Evolutionary conservation across 2,888 invertebrate species (phyloP), one percentile per base, ranked within the genome.

Genomic region (Pomacea canaliculata): DNA sequence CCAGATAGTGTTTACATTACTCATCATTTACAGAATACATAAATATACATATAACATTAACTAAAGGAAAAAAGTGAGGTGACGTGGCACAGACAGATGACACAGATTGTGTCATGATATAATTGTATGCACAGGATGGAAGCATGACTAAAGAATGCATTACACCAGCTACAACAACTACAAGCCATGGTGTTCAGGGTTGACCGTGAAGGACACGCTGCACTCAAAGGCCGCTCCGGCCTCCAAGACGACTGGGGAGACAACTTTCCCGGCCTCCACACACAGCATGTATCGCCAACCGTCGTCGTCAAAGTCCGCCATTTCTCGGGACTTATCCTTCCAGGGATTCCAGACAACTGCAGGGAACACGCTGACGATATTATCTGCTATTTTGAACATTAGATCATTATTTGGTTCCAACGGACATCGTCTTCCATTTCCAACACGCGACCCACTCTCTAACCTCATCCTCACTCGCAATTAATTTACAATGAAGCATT

Each of bases 221-320:
- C 84, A 85, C 66, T 79, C 79, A 56, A 79, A 78, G 37, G 79
- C 77, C 37, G 81, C 69, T 13, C 84, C 84, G 8, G 82, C 76
- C 2, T 71, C 70, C 19, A 86, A 76, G 4, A 78, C 70, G 48
- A 84, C 80, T 10, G 79, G 83, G 49, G 79, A 74, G 27, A 68
- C 76, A 1, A 87, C 85, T 71, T 79, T 77, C 49, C 97, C 97
- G 79, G 97, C 95, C 92, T 98, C 98, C 80, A 98, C 96, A 91
- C 98, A 98, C 84, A 98, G 93, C 97, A 98, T 97, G 91, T 96
- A 96, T 16, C 96, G 96, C 92, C 96, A 98, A 92, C 98, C 97
- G 88, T 97, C 97, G 91, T 97, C 97, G n/a, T 97, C 97, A 91
- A 98, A 97, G 92, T 98, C 98, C 5, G 94, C 93, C 92, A 97